A percentile compares a stretch with the other conserved stretches of the same genome.
phyloP scores from a whole-genome alignment of 1,140 invertebrate genomes.

The Anoplophora glabripennis region DNA sequence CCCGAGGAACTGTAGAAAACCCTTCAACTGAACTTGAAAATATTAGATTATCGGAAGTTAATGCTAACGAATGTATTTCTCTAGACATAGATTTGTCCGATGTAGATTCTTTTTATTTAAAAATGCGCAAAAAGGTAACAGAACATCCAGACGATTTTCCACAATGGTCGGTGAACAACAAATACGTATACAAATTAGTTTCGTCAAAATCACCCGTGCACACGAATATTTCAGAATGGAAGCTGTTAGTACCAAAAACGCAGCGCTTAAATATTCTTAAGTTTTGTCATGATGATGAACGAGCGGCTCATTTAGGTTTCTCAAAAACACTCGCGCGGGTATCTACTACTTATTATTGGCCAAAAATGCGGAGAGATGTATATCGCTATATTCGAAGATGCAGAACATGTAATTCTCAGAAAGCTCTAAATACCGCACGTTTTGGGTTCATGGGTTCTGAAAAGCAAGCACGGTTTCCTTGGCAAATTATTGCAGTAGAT shows the following conservation, averaged over 20 bases:
- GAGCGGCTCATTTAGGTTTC: constrained; percentile 16
- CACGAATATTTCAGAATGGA: constrained; percentile 23
- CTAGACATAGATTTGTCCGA: background rate
- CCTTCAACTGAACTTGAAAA: background rate
- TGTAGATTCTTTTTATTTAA: constrained; percentile 7
- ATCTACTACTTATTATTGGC: constrained; percentile 24
- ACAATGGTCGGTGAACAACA: constrained; percentile 14
- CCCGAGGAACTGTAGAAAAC: constrained; percentile 15
- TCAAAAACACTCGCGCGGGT: constrained; percentile 24
- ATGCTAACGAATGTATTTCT: background rate
- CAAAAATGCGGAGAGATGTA: constrained; percentile 23
- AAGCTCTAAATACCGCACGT: constrained; percentile 5
- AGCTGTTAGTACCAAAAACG: constrained; percentile 19
- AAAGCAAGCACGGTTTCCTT: constrained; percentile 21
- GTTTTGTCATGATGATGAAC: constrained; percentile 18
- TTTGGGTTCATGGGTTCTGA: constrained; percentile 24
- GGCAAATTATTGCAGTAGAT: constrained; percentile 38
- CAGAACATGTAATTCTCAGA: constrained; percentile 19
- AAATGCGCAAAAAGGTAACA: constrained; percentile 1
- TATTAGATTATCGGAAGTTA: too few species aligned
- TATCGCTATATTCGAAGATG: constrained; percentile 12
- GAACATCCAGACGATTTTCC: constrained; percentile 5
- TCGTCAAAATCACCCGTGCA: background rate
- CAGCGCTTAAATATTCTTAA: constrained; percentile 6
- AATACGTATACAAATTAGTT: constrained; percentile 21